phyloP scores from a whole-genome alignment of 2,113 vertebrate species.

The Charadrius vociferus region DNA sequence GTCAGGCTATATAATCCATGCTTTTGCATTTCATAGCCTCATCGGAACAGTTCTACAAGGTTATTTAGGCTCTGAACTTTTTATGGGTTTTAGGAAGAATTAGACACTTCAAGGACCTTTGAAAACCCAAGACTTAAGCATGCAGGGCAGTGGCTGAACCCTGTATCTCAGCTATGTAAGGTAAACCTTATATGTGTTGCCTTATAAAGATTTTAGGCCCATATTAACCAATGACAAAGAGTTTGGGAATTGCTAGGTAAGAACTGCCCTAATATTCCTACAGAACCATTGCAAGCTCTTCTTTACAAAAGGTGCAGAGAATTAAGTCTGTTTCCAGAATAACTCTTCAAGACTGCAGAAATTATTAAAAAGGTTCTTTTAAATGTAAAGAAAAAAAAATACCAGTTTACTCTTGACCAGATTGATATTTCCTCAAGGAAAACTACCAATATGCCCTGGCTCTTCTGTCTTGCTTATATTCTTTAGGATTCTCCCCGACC shows the following conservation, averaged over 20 bases:
- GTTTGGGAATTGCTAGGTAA: neutral
- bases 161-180: neutral
- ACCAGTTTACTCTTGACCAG: neutral
- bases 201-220: neutral
- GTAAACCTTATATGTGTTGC: neutral
- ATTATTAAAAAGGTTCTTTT: neutral
- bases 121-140: neutral
- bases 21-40: neutral
- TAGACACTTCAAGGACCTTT: neutral
- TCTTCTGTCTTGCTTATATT: neutral
- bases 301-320: neutral
- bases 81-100: neutral
- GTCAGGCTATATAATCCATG: neutral
- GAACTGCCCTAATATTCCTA: neutral
- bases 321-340: neutral
- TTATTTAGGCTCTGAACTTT: neutral
- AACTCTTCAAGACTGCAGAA: neutral
- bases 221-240: neutral
- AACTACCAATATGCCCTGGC: neutral
- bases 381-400: neutral
- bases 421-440: neutral
- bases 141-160: accelerated
- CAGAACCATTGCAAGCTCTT: neutral
- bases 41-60: neutral
- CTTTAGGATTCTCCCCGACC: neutral